phyloP scores from a whole-genome alignment of 2,113 vertebrate genomes.

The Pseudorectes ferrugineus region DNA sequence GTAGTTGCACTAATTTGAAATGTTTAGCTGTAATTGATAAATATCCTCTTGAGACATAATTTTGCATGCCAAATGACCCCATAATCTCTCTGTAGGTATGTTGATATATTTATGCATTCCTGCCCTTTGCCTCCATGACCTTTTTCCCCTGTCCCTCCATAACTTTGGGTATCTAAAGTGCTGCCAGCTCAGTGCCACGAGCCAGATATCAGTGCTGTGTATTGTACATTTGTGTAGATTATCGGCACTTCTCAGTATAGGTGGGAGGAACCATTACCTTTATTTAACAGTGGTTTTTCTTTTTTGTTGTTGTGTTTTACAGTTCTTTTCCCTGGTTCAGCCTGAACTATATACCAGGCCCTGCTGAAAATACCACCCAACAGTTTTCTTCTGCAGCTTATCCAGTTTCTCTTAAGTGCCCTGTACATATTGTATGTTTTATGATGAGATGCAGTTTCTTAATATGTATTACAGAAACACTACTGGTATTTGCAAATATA shows the following conservation, averaged over 20 bases:
- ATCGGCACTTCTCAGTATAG: constrained; percentile 87
- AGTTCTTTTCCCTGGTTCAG: constrained; percentile 99
- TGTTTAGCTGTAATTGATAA: constrained; percentile 72
- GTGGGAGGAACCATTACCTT: constrained; percentile 92
- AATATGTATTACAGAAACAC: constrained; percentile 83
- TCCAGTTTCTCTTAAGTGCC: constrained; percentile 99
- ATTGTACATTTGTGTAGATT: constrained; percentile 81
- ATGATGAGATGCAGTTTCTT: constrained; percentile 85
- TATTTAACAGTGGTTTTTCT: constrained; percentile 99
- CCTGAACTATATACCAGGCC: constrained; percentile 99
- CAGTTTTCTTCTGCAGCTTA: constrained; percentile 99
- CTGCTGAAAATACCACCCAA: constrained; percentile 99
- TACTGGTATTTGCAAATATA: constrained; percentile 85
- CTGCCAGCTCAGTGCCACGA: constrained; percentile 79
- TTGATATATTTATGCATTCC: constrained; percentile 79
- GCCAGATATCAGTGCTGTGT: constrained; percentile 82
- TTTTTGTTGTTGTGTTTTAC: constrained; percentile 99
- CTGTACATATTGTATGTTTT: constrained; percentile 93
- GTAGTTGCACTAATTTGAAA: constrained; percentile 76
- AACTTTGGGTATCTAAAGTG: constrained; percentile 80
- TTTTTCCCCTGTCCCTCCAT: constrained; percentile 72
- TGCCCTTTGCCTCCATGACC: constrained; percentile 78
- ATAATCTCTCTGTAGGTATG: constrained; percentile 78
- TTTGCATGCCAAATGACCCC: constrained; percentile 82
- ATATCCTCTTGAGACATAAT: constrained; percentile 80